These are phyloP conservation scores for Austrolebias charrua DNA, from an alignment of 2,797 vertebrate genomes.

Conservation along the genomic window DNA sequence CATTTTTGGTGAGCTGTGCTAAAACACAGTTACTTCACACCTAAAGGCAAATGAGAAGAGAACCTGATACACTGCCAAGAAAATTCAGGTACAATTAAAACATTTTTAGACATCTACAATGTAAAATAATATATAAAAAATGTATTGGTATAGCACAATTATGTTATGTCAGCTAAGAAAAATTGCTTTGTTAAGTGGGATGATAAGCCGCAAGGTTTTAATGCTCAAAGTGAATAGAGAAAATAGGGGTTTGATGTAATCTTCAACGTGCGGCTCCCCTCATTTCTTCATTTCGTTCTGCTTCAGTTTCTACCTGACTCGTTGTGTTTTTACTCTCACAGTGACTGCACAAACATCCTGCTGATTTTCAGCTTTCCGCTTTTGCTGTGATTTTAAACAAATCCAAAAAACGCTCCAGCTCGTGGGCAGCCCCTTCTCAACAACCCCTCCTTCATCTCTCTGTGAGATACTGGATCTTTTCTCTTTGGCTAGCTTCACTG, in stretches of 20 bases:
- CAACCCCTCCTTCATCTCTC: slow-evolving; percentile 56
- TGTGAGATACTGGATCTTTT: slow-evolving; percentile 36
- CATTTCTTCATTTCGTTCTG: slow-evolving; percentile 19
- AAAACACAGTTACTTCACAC: slow-evolving; percentile 11
- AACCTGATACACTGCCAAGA: too few relatives aligned
- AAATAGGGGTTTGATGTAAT: slow-evolving; percentile 49
- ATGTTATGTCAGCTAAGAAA: not conserved
- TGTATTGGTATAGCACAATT: not conserved
- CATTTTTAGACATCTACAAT: not conserved
- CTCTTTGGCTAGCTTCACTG: slow-evolving; percentile 34
- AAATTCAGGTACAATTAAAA: not conserved
- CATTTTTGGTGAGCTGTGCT: too few relatives aligned
- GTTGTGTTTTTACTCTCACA: slow-evolving; percentile 40
- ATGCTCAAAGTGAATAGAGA: slow-evolving; percentile 22
- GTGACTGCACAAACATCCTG: slow-evolving; percentile 58
- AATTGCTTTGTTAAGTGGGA: slow-evolving; percentile 12
- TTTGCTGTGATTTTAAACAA: slow-evolving; percentile 65
- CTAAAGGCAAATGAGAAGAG: slow-evolving; percentile 6
- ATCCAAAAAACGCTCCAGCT: slow-evolving; percentile 64
- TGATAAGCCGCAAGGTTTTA: slow-evolving; percentile 38
- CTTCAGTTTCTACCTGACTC: slow-evolving; percentile 39
- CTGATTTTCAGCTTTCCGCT: slow-evolving; percentile 62
- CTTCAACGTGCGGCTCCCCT: slow-evolving; percentile 31
- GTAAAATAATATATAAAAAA: not conserved
- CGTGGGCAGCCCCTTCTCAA: slow-evolving; percentile 61